Evolutionary conservation across 92 coral and sea anemone species (phyloP), one percentile per base, ranked within the genome.

Genomic region (Epizoanthus fatuus): DNA sequence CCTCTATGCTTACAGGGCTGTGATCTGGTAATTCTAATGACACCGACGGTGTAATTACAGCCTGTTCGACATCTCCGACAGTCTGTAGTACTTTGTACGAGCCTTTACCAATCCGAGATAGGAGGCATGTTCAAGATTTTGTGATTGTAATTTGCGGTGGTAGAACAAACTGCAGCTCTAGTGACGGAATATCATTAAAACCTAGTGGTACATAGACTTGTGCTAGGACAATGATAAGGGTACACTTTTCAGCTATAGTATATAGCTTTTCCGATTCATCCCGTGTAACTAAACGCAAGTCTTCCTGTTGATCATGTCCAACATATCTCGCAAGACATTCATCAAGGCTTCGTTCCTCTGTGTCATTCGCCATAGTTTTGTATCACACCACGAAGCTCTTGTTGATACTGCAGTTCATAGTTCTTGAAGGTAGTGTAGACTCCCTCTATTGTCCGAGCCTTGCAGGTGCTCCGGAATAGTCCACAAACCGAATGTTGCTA

Each of bases 151-250:
- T 38, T 22, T 68, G 22, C 10, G 53, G 49, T 11, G 73, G 73
- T 16, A 68, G 2, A 15, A 40, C 53, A 40, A 68, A 68, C 49
- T 68, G 73, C 20, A 68, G 53, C 73, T 68, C 73, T 6, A 68
- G 47, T 40, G 4, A 9, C 22, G 29, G 3, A 1, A 7, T 16
- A 38, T 25, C 11, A 38, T 38, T 68, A 14, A 14, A 68, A 68
- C 51, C 15, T 16, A 3, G 51, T 29, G 51, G 32, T 5, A 62
- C 67, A 20, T 20, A 52, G 10, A n/a, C 1, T 40, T 39, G 25
- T 39, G 73, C 73, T 40, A 68, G 40, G 8, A 68, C 73, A 68
- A 68, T 68, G 20, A 68, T 7, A 1, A n/a, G 38, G 53, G 38
- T 68, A 37, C 15, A 15, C 25, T 68, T 11, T 6, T 22, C 5